Evolutionary conservation across 1,140 invertebrate species (phyloP), one percentile per base, ranked within the genome.

Genomic region (Hycleus cichorii): DNA sequence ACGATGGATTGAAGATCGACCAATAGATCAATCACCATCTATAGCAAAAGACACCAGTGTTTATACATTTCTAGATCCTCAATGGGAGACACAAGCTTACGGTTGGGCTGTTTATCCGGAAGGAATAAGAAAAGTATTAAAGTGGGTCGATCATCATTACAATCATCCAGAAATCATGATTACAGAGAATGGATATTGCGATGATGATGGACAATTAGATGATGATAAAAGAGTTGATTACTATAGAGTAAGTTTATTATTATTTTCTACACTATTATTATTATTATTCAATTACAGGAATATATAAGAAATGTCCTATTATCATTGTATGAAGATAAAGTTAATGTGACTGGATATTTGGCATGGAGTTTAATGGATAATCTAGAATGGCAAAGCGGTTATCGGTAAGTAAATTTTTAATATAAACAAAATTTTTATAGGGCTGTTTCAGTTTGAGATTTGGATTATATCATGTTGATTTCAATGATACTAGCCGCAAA

Each of bases 311-410:
- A 81, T 48, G 74, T 86, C 55, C 71, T 86, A n/a, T 77, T 80
- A 68, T 83, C 85, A 9, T 80, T 87, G 18, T 62, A 82, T 39
- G 75, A 81, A 27, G 85, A 90, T 65, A 80, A 79, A 3, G 83
- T 82, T 9, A 84, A 87, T 60, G 77, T 93, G 0, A 77, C 80
- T 18, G 85, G 82, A 0, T 90, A 90, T 66, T 83, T 83, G 11
- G 78, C 80, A 8, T 90, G 87, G 88, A 86, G 83, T 25, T 69
- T 90, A 18, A 81, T 90, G 80, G 88, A 91, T 65, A 89, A 88
- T 68, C 88, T 87, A 64, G 87, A 89, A 75, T 89, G 86, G 86
- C 75, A 79, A 54, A 80, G 77, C 56, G 83, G 82, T 58, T 84
- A 81, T 66, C 77, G 77, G 78, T 81, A 69, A 76, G 76, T 44